These are phyloP conservation scores for Halesus radiatus DNA, from an alignment of 1,140 invertebrate genomes.

Conservation along the genomic window DNA sequence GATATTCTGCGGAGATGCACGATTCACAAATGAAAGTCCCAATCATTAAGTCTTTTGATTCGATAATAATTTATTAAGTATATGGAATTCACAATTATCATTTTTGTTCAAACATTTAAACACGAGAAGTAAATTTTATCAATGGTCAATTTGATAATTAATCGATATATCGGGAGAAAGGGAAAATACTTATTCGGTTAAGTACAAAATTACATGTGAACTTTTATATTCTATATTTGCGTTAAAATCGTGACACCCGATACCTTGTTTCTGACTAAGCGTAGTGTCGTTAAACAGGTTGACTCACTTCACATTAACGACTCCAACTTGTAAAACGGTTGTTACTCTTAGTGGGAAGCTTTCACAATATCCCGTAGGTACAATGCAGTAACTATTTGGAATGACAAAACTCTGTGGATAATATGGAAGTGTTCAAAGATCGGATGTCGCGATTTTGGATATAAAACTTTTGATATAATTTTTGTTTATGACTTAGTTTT, in stretches of 20 bases:
- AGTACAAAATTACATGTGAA: slow-evolving; percentile 25
- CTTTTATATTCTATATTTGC: slow-evolving; percentile 10
- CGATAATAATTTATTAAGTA: slow-evolving; percentile 39
- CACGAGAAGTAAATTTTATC: not conserved
- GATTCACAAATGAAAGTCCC: slow-evolving; percentile 2
- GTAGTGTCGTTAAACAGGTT: not conserved
- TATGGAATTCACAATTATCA: slow-evolving; percentile 38
- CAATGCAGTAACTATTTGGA: slow-evolving; percentile 13
- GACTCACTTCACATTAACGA: too few species aligned
- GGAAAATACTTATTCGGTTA: slow-evolving; percentile 15
- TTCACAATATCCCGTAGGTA: slow-evolving; percentile 1
- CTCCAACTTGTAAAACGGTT: not conserved
- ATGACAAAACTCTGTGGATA: not conserved
- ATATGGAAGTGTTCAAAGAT: not conserved
- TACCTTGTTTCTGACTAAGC: not conserved
- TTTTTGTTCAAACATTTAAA: not conserved
- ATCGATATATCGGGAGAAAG: not conserved
- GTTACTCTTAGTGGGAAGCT: not conserved
- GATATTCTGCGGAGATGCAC: slow-evolving; percentile 5
- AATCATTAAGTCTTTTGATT: slow-evolving; percentile 34
- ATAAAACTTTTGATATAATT: slow-evolving; percentile 52
- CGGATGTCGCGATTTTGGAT: slow-evolving; percentile 32
- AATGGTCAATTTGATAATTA: slow-evolving; percentile 10
- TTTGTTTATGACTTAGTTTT: slow-evolving; percentile 58
- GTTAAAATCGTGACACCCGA: slow-evolving; percentile 27